Evolutionary conservation across 2,888 invertebrate species (phyloP).

Genomic region (Mongoloraphidia duomilia): DNA sequence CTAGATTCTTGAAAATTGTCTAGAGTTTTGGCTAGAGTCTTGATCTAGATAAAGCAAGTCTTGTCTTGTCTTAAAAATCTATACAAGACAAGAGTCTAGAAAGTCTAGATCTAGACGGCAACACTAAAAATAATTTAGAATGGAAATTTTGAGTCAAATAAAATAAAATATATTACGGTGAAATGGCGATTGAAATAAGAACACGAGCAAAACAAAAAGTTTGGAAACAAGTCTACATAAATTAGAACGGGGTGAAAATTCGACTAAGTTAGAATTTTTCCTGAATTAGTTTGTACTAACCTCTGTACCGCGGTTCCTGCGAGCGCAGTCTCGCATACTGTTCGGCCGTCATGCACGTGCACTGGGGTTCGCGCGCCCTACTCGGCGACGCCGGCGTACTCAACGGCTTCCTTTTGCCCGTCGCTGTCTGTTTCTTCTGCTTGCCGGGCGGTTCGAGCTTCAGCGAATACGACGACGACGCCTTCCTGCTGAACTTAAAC

Average conservation of each 20-base stretch:
- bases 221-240: slow-evolving; percentile 3
- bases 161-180: slow-evolving; percentile 2
- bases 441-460: slow-evolving; percentile 82
- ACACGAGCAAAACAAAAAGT: no score
- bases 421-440: slow-evolving; percentile 39
- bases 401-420: slow-evolving; percentile 64
- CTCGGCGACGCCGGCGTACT: slow-evolving; percentile 91
- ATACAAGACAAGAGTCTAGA: no score
- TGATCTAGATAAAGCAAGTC: no score
- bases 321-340: slow-evolving; percentile 75
- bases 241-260: neutral
- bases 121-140: no score
- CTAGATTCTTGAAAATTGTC: no score
- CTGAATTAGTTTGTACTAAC: slow-evolving; percentile 20
- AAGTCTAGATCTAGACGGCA: no score
- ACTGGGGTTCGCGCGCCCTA: slow-evolving; percentile 75
- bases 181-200: no score
- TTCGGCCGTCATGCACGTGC: slow-evolving; percentile 90
- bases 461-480: slow-evolving; percentile 91
- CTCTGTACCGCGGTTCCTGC: slow-evolving; percentile 70
- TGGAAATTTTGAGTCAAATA: neutral
- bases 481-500: slow-evolving; percentile 95
- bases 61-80: no score
- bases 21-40: no score
- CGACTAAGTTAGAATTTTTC: no score